Evolutionary conservation across 2,113 vertebrate genomes (phyloP), one percentile per base, ranked within the genome.

Genomic region (Leptobrachium ailaonicum): DNA sequence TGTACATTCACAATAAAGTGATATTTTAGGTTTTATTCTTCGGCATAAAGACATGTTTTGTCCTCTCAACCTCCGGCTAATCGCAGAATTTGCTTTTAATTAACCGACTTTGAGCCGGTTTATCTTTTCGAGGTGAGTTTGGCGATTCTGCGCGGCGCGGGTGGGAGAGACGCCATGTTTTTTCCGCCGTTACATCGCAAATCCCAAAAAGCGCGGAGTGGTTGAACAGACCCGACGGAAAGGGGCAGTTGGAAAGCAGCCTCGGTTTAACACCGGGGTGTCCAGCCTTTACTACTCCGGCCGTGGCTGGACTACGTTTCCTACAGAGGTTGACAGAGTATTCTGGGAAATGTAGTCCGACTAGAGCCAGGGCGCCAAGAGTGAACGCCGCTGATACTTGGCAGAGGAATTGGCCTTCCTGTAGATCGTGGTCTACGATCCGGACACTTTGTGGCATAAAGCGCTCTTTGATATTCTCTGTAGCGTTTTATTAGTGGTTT

Each of bases 121-220:
- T 41, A n/a, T n/a, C n/a, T n/a, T n/a, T n/a, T n/a, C n/a, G n/a
- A n/a, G n/a, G n/a, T n/a, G 20, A 66, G 32, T 66, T 13, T 32
- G 20, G 20, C 20, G 20, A 32, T 32, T 32, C 20, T 12, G 14
- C 10, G 7, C 60, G 13, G 40, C 40, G 4, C 54, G 60, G 41
- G 9, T 56, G 9, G 71, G 70, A 13, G n/a, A 79, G 47, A 66
- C n/a, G 6, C n/a, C 66, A 43, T 42, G n/a, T 53, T 11, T 2
- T 32, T 2, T 45, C 70, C 69, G 11, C 7, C 42, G 12, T 3
- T 41, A 44, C 40, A 45, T 40, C n/a, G 2, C 62, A 68, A n/a
- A n/a, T 60, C 78, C 71, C 63, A 73, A 6, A 58, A 76, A 56
- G 63, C 63, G 42, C 43, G 56, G 50, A 32, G 20, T 32, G 20